Base-by-base conservation (phyloP, 2,888 invertebrate genomes). In the Melanargia galathea region DNA sequence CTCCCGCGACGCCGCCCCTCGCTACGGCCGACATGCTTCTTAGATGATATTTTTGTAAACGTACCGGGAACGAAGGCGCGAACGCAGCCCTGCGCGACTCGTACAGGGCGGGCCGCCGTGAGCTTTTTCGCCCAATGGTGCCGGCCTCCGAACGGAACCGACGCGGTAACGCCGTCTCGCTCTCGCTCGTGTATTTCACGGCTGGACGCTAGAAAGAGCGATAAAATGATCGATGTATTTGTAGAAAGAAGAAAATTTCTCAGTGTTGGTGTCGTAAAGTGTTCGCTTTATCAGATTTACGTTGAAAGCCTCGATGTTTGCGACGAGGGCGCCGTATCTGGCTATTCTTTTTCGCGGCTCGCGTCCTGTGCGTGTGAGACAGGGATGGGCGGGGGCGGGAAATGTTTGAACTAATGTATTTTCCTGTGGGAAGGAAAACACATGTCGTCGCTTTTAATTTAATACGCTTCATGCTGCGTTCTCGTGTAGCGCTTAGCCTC, bases 391-490 rank as follows among this genome's bases (percentile, higher is more conserved):
- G 68, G 72, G 68, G 64, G 65, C 75, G 82, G 90, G 82, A 90
- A 90, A 90, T 90, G 88, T 86, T 84, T 78, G 76, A 79, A 84
- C 89, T 90, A 90, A 90, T 90, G 86, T 89, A 86, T 90, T 91
- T 91, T 90, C 90, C 90, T 90, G 87, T 88, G 90, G 88, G 90
- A 90, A 90, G 86, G 80, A 90, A 91, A 91, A 91, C 91, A 91
- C 88, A 88, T 91, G 91, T 91, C 83, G 87, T 83, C 87, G 86
- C 86, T 90, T 90, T 91, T 90, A 90, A 90, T 90, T 89, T 91
- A 90, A 91, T 90, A 87, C 87, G 84, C 82, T 84, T 86, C 90
- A 89, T 80, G 91, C 90, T 89, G 90, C 70, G 90, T 78, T 75
- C 75, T 78, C 82, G 81, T 84, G 87, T 85, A 76, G 77, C 72